Evolutionary conservation across 2,113 vertebrate genomes (phyloP), one percentile per base, ranked within the genome.

Genomic region (Orycteropus afer): DNA sequence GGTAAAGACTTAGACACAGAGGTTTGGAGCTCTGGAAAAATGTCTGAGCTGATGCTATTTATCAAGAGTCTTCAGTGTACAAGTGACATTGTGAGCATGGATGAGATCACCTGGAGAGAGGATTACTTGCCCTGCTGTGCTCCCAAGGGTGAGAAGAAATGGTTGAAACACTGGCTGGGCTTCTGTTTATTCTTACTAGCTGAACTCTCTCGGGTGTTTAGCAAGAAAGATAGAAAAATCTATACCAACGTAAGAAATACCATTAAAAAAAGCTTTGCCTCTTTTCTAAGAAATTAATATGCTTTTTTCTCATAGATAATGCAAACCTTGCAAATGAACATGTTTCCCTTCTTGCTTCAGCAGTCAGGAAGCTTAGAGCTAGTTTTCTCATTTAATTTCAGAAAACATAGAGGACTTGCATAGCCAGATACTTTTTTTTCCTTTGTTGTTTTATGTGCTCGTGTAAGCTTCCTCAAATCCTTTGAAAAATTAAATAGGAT

Each of bases 401-500:
- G 51, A 81, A 92, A n/a, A 25, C 23, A 4, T 51, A 40, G 15
- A 73, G 53, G n/a, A 91, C 18, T 53, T 78, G 63, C 20, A 12
- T 78, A 77, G 37, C 86, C 18, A 90, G 25, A 34, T 78, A 55
- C 23, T 89, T 3, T 85, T 80, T 89, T 79, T 93, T 91, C 40
- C 45, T 69, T 88, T 84, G 34, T 73, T 89, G 37, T 90, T 86
- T 69, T 73, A 23, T 73, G 17, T 84, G 47, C 3, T 81, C 20
- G 7, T 5, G 5, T 83, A 92, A 74, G 67, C 57, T 92, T 59
- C 53, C 78, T 87, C 81, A 40, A 12, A 42, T 92, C 37, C 73
- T 89, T 95, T 95, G 29, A 95, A 91, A 93, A 96, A 79, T 82
- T 90, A 57, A 59, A 40, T 80, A 65, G 25, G 23, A 18, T 34